Evolutionary conservation across 2,113 vertebrate genomes (phyloP).

Genomic region (Regulus satrapa): DNA sequence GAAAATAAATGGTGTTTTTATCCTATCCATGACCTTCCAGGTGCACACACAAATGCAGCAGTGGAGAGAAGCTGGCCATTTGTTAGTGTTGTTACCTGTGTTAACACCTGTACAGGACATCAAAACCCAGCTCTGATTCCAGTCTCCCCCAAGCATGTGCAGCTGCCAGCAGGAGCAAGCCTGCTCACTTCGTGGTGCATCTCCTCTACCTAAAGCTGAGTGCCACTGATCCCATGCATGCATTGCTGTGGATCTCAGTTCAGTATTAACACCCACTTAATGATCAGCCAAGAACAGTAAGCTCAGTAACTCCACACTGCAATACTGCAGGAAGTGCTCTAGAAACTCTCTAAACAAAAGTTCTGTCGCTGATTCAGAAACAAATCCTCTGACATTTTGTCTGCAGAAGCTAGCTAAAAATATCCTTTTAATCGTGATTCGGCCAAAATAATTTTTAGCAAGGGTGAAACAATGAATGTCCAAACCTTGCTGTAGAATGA

Average conservation of each 20-base stretch:
- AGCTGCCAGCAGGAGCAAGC: not conserved
- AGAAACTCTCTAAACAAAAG: not conserved
- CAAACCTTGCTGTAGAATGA: not conserved
- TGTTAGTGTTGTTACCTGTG: not conserved
- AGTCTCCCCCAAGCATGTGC: not conserved
- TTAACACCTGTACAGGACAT: not conserved
- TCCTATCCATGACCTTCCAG: not conserved
- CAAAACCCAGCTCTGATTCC: not conserved
- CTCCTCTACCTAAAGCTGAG: not conserved
- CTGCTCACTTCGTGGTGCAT: not conserved
- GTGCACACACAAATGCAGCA: not conserved
- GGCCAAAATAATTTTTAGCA: not conserved
- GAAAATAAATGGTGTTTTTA: not conserved
- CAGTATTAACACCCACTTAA: not conserved
- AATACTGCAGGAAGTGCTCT: not conserved
- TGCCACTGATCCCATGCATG: not conserved
- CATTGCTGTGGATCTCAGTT: not conserved
- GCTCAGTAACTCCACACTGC: not conserved
- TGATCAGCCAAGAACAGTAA: not conserved
- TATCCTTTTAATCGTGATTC: slow-evolving; percentile 13
- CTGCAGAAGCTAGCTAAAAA: slow-evolving; percentile 21
- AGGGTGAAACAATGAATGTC: not conserved
- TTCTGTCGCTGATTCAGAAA: slow-evolving; percentile 14
- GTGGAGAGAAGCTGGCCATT: not conserved
- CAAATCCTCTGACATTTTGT: slow-evolving; percentile 27